phyloP scores from a whole-genome alignment of 2,888 invertebrate species.

The Xylocampa areola region DNA sequence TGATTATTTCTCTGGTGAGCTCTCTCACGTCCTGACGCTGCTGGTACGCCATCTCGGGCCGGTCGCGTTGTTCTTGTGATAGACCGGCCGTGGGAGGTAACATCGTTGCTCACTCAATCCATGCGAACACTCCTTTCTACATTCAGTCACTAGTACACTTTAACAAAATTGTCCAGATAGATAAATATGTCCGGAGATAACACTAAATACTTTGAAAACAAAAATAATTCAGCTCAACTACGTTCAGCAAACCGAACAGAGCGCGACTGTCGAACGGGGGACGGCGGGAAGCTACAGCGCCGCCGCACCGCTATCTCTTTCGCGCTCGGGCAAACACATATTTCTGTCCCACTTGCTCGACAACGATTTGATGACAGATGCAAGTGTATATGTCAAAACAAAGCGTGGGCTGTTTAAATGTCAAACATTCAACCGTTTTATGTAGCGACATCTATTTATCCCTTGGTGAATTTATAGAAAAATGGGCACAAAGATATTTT shows the following conservation, averaged over 20 bases:
- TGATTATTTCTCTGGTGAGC: constrained; percentile 84
- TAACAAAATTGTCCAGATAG: constrained; percentile 58
- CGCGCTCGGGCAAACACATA: constrained; percentile 56
- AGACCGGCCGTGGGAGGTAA: constrained; percentile 88
- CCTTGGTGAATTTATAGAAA: constrained; percentile 47
- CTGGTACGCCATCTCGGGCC: constrained; percentile 86
- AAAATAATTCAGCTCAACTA: constrained; percentile 73
- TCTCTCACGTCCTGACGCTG: constrained; percentile 86
- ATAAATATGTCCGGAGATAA: constrained; percentile 49
- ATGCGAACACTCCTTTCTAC: constrained; percentile 75
- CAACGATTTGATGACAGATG: constrained; percentile 80
- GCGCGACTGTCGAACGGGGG: constrained; percentile 84
- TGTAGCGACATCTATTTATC: constrained; percentile 72
- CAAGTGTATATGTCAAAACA: constrained; percentile 84
- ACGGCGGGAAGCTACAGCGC: constrained; percentile 86
- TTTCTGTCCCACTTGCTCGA: constrained; percentile 68
- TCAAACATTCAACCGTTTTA: constrained; percentile 76
- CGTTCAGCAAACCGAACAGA: constrained; percentile 82
- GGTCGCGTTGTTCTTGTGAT: constrained; percentile 85
- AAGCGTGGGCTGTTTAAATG: constrained; percentile 84
- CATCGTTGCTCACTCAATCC: constrained; percentile 85
- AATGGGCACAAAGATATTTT: constrained; percentile 63
- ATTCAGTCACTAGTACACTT: constrained; percentile 69
- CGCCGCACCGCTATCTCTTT: constrained; percentile 80
- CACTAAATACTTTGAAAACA: constrained; percentile 64